A percentile compares a stretch with the other conserved stretches of the same genome.
These are phyloP conservation scores for Brachionus plicatilis DNA, from an alignment of 1,140 invertebrate genomes.

Conservation along the genomic window DNA sequence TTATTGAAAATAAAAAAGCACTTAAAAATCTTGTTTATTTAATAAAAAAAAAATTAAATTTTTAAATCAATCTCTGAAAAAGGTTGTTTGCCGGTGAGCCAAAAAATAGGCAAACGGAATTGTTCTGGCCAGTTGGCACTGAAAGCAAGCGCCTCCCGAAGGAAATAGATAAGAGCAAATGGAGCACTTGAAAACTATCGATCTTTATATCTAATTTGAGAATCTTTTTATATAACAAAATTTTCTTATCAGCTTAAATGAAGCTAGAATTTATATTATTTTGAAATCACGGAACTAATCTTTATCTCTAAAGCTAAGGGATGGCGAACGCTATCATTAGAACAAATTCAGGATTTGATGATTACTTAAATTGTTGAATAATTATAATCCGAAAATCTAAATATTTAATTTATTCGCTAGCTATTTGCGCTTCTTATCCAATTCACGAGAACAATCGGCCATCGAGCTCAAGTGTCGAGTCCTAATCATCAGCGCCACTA, in stretches of 20 bases:
- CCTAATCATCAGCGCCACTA: not conserved
- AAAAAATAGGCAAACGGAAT: not conserved
- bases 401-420: not conserved
- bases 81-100: not conserved
- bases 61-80: no score
- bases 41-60: no score
- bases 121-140: not conserved
- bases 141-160: not conserved
- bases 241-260: not conserved
- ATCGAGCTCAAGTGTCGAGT: not conserved
- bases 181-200: not conserved
- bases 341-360: not conserved
- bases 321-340: conserved; percentile 5
- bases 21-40: no score
- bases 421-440: not conserved
- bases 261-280: not conserved
- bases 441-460: not conserved
- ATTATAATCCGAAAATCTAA: conserved; percentile 4
- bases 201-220: not conserved
- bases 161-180: not conserved
- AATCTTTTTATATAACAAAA: not conserved
- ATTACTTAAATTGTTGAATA: conserved; percentile 17
- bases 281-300: conserved; percentile 16
- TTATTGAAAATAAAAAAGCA: no score
- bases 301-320: not conserved